phyloP scores from a whole-genome alignment of 2,888 invertebrate genomes.

The Drosophila borealis region DNA sequence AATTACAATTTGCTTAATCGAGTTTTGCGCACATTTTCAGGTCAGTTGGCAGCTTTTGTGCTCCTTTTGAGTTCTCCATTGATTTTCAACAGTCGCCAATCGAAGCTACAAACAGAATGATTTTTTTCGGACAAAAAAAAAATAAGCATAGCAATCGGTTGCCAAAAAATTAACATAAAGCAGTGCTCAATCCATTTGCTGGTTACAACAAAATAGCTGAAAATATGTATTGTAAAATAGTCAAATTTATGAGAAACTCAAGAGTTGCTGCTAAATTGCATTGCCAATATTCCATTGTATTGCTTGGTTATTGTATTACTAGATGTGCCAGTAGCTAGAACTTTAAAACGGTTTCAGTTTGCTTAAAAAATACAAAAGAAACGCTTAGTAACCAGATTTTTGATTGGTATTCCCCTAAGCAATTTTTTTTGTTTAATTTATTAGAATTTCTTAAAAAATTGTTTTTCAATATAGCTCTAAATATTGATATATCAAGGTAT shows the following conservation, averaged over 20 bases:
- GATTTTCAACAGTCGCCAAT: slow-evolving; percentile 59
- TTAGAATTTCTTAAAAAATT: too few relatives aligned
- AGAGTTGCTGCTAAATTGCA: slow-evolving; percentile 15
- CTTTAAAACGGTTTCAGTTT: background rate
- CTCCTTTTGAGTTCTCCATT: slow-evolving; percentile 42
- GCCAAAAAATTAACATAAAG: slow-evolving; percentile 54
- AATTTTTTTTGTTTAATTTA: background rate
- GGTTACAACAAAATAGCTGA: slow-evolving; percentile 20
- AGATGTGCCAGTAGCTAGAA: slow-evolving; percentile 4
- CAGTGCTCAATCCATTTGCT: slow-evolving; percentile 38
- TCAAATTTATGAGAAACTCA: slow-evolving; percentile 38
- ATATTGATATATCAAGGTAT: too few relatives aligned
- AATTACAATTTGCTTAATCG: slow-evolving; percentile 76
- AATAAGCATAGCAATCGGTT: slow-evolving; percentile 14
- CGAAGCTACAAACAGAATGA: slow-evolving; percentile 17
- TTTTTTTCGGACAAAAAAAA: background rate
- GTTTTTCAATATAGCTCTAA: too few relatives aligned
- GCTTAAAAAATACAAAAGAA: background rate
- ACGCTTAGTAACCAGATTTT: background rate
- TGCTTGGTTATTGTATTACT: slow-evolving; percentile 3
- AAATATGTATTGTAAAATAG: slow-evolving; percentile 36
- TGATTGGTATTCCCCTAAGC: too few relatives aligned
- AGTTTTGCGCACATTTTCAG: slow-evolving; percentile 71
- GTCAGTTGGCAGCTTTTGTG: slow-evolving; percentile 74
- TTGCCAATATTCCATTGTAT: slow-evolving; percentile 3